Conservation (phyloP, 2,797 vertebrate species). For the Alca torda region DNA sequence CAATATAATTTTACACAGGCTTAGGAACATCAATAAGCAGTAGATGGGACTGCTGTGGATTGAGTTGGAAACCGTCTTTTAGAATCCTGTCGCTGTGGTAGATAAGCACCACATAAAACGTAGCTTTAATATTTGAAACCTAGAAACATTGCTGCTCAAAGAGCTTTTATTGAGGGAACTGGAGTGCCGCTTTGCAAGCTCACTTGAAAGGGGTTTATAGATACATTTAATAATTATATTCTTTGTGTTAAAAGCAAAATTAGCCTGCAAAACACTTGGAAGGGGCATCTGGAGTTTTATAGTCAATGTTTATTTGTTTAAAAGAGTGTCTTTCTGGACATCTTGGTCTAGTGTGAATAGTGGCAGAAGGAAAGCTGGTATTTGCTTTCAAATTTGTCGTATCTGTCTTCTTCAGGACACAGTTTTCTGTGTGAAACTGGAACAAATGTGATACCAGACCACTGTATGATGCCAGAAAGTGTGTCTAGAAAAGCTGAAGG, state of each 20-base stretch:
- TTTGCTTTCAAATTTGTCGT: neutral
- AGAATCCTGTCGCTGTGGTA: slow-evolving; percentile 7
- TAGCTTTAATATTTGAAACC: slow-evolving; percentile 56
- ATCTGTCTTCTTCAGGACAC: neutral
- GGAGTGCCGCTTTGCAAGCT: neutral
- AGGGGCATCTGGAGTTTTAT: neutral
- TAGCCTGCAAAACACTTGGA: neutral
- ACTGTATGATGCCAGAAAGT: neutral
- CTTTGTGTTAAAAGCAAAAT: neutral
- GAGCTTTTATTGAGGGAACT: slow-evolving; percentile 19
- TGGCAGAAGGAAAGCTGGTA: neutral
- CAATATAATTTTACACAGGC: neutral
- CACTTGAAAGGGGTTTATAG: neutral
- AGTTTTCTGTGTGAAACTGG: neutral
- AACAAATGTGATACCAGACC: neutral
- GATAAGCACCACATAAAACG: slow-evolving; percentile 45
- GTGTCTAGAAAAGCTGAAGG: neutral
- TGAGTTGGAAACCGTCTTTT: slow-evolving; percentile 28
- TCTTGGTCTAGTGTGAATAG: neutral
- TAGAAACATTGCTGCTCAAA: neutral
- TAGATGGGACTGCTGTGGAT: slow-evolving; percentile 35
- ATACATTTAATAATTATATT: slow-evolving; percentile 1
- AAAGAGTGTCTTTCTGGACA: neutral
- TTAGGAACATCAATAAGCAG: slow-evolving; percentile 29
- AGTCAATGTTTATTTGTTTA: neutral